These are phyloP conservation scores for Hydrotaea diabolus DNA, from an alignment of 2,888 invertebrate species.

Conservation along the genomic window DNA sequence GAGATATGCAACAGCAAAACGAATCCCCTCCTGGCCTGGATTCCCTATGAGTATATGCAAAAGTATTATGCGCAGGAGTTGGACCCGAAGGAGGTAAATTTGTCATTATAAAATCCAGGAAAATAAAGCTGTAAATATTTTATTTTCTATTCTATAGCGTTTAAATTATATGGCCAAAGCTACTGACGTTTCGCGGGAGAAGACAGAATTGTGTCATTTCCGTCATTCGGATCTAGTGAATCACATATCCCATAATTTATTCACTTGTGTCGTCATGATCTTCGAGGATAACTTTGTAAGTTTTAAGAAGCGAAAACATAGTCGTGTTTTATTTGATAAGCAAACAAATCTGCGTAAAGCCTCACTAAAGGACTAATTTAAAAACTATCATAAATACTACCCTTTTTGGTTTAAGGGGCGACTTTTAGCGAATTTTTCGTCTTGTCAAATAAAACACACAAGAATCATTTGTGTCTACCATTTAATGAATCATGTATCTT, in stretches of 20 bases:
- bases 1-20: constrained; percentile 72
- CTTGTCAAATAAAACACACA: too few relatives aligned
- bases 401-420: too few relatives aligned
- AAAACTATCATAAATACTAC: too few relatives aligned
- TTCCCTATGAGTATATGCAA: constrained; percentile 73
- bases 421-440: too few relatives aligned
- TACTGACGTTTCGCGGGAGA: constrained; percentile 74
- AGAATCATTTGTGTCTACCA: too few relatives aligned
- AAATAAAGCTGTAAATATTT: background rate
- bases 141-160: constrained; percentile 66
- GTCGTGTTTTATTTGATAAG: too few relatives aligned
- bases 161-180: constrained; percentile 77
- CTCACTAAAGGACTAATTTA: too few relatives aligned
- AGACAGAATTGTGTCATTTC: constrained; percentile 77
- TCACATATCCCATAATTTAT: constrained; percentile 72
- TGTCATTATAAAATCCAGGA: background rate
- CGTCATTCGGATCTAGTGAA: constrained; percentile 75
- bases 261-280: constrained; percentile 77
- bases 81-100: constrained; percentile 75
- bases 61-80: constrained; percentile 72
- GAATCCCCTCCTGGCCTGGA: constrained; percentile 75
- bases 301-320: constrained; percentile 41
- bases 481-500: too few relatives aligned
- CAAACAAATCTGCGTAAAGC: too few relatives aligned
- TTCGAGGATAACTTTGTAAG: constrained; percentile 78